Percentiles rank a stretch among this genome's conserved stretches.
Evolutionary conservation across 2,113 vertebrate genomes (phyloP).

Genomic region (Clinocottus analis): DNA sequence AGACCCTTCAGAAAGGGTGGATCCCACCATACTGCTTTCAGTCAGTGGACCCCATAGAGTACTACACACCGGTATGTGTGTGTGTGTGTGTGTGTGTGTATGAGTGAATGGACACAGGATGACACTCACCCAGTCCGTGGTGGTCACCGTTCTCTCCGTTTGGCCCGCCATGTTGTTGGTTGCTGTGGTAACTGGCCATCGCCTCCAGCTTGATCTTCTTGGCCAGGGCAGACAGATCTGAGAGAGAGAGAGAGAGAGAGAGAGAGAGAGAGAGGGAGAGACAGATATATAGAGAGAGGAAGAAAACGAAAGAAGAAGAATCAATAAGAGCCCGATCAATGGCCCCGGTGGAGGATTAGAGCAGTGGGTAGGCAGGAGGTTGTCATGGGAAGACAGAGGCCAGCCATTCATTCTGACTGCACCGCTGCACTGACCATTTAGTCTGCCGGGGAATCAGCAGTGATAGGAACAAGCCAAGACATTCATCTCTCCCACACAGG

Average conservation of each 20-base stretch:
- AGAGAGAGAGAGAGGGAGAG: constrained; percentile 43
- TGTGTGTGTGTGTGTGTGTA: background rate
- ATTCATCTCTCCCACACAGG: constrained; percentile 79
- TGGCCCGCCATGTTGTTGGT: constrained; percentile 90
- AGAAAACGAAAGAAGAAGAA: constrained; percentile 60
- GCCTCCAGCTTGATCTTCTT: constrained; percentile 99
- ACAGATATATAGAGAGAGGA: constrained; percentile 28
- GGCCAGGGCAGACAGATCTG: constrained; percentile 94
- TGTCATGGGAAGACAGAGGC: constrained; percentile 78
- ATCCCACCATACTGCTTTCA: too few species aligned
- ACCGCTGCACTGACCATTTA: constrained; percentile 77
- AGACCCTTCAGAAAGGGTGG: too few species aligned
- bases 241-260: constrained; percentile 34
- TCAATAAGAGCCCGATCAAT: constrained; percentile 79
- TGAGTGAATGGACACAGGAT: background rate
- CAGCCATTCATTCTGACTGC: constrained; percentile 78
- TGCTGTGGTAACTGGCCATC: constrained; percentile 93
- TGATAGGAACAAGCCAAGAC: constrained; percentile 77
- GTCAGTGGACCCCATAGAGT: too few species aligned
- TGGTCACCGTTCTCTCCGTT: constrained; percentile 96
- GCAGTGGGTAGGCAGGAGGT: constrained; percentile 76
- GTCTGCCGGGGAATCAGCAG: constrained; percentile 71
- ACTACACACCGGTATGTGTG: background rate
- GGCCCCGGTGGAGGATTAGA: constrained; percentile 76
- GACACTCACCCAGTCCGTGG: constrained; percentile 91